phyloP scores from a whole-genome alignment of 2,113 vertebrate species.

The Taurulus bubalis region DNA sequence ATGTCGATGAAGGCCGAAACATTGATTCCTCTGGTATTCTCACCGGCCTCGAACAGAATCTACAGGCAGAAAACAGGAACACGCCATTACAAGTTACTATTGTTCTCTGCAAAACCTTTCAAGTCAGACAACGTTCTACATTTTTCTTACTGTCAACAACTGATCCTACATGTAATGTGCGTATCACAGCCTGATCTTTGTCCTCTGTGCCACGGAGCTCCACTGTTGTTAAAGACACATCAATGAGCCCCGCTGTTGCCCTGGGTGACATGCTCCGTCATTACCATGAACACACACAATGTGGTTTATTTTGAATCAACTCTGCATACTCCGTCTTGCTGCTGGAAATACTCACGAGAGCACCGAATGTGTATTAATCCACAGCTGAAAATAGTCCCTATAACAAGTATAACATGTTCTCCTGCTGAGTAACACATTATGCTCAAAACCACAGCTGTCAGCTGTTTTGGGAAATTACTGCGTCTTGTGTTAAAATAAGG shows the following conservation, averaged over 20 bases:
- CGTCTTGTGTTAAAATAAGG: background rate
- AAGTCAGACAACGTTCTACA: background rate
- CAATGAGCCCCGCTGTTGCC: background rate
- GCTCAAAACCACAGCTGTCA: background rate
- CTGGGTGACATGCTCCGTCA: background rate
- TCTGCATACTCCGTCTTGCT: background rate
- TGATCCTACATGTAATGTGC: background rate
- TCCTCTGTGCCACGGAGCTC: background rate
- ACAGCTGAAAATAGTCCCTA: background rate
- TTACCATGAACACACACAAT: background rate
- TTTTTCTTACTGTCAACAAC: background rate
- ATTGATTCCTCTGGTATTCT: constrained; percentile 83
- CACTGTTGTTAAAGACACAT: background rate
- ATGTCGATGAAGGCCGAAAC: constrained; percentile 83
- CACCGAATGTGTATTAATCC: background rate
- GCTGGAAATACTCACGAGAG: background rate
- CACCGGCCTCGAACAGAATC: constrained; percentile 91
- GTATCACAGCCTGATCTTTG: background rate
- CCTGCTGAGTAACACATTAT: background rate
- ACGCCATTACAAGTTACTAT: background rate
- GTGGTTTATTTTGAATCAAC: background rate
- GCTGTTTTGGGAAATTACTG: background rate
- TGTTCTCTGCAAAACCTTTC: background rate
- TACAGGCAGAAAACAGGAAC: constrained; percentile 17
- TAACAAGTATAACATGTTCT: background rate